Conservation (phyloP, 2,797 vertebrate species). For the Spea hammondii region DNA sequence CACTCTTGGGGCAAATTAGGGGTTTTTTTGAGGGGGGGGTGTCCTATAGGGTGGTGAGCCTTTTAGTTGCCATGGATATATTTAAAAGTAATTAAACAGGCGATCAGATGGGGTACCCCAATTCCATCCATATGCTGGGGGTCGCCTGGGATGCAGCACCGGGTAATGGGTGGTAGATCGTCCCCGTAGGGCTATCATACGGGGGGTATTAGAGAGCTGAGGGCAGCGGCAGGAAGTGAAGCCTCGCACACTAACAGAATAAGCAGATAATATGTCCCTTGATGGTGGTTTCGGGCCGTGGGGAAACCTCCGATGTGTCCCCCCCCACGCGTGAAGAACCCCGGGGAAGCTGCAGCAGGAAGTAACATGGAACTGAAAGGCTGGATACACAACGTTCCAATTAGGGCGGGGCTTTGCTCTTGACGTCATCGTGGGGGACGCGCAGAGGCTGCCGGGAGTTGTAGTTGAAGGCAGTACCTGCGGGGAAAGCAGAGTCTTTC, state of each 20-base stretch:
- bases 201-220: too few species aligned
- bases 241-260: background rate
- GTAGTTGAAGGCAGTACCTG: background rate
- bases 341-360: constrained; percentile 49
- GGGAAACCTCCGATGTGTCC: background rate
- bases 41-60: background rate
- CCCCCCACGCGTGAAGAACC: constrained; percentile 31
- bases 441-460: constrained; percentile 8
- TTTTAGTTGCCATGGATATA: background rate
- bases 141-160: background rate
- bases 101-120: background rate
- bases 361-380: constrained; percentile 36
- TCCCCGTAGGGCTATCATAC: background rate
- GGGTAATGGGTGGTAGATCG: background rate
- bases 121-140: background rate
- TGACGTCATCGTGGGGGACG: constrained; percentile 12
- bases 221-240: background rate
- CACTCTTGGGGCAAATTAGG: background rate
- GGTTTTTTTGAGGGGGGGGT: background rate
- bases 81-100: background rate
- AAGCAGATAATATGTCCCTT: background rate
- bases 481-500: background rate
- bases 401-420: background rate
- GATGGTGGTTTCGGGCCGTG: background rate
- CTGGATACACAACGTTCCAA: constrained; percentile 36